Percentiles rank a stretch among this genome's conserved stretches.
phyloP scores from a whole-genome alignment of 2,113 vertebrate species.

The Cynopterus brachyotis region DNA sequence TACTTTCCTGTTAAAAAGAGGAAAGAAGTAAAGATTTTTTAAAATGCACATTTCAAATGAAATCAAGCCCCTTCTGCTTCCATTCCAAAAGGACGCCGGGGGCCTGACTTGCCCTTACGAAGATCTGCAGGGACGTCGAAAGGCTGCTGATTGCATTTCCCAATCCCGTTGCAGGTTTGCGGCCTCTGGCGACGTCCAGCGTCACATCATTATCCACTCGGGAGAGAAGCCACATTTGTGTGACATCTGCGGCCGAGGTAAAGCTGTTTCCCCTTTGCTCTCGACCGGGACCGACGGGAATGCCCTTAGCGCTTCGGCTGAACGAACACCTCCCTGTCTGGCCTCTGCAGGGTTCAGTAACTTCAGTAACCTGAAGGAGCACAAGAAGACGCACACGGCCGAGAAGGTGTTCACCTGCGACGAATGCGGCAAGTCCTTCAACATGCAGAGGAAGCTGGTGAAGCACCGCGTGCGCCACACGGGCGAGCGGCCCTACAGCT shows the following conservation, averaged over 20 bases:
- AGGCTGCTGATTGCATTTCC: background rate
- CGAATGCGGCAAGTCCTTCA: constrained; percentile 97
- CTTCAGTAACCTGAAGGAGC: constrained; percentile 97
- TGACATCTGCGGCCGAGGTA: constrained; percentile 97
- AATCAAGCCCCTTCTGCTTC: too few relatives aligned
- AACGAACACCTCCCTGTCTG: background rate
- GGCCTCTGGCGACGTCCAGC: constrained; percentile 96
- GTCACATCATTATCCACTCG: constrained; percentile 97
- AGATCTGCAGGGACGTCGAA: background rate
- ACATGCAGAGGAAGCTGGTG: constrained; percentile 94
- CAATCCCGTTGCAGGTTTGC: constrained; percentile 88
- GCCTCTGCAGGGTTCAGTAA: constrained; percentile 93
- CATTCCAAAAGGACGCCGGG: rapidly evolving
- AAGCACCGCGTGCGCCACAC: constrained; percentile 94
- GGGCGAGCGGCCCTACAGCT: constrained; percentile 94
- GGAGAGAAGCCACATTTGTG: constrained; percentile 96
- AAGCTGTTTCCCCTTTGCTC: background rate
- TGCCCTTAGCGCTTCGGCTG: background rate
- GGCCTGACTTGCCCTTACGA: background rate
- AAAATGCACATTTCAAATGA: background rate
- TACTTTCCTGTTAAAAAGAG: background rate
- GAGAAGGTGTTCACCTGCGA: constrained; percentile 97
- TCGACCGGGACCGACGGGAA: rapidly evolving
- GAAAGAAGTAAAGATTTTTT: background rate
- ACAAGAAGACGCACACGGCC: constrained; percentile 94